Percentiles rank a stretch among this genome's conserved stretches.
These are phyloP conservation scores for Seison nebaliae DNA, from an alignment of 1,140 invertebrate species.

Conservation along the genomic window DNA sequence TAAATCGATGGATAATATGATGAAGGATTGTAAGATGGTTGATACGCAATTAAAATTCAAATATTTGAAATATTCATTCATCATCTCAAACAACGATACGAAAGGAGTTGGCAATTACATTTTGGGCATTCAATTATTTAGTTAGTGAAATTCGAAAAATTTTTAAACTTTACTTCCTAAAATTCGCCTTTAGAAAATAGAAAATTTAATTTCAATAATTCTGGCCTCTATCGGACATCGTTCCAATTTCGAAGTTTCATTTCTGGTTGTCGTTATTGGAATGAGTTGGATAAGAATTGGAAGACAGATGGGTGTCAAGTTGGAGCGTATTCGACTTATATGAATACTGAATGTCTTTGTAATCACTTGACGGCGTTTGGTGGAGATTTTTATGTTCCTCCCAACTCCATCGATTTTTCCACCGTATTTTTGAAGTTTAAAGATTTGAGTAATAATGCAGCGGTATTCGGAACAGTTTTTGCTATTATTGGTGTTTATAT, in stretches of 20 bases:
- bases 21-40: not conserved
- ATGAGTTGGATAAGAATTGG: conserved; percentile 20
- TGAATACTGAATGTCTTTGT: conserved; percentile 29
- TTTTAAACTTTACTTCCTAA: not conserved
- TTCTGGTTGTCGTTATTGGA: conserved; percentile 24
- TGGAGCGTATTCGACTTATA: conserved; percentile 19
- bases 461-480: conserved; percentile 30
- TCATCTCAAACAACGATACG: conserved; percentile 16
- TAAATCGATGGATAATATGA: not conserved
- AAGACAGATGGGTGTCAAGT: conserved; percentile 23
- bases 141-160: conserved; percentile 14
- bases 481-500: conserved; percentile 29
- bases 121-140: conserved; percentile 19
- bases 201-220: conserved; percentile 16
- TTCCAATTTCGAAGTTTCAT: conserved; percentile 18
- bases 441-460: conserved; percentile 22
- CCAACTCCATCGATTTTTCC: conserved; percentile 34
- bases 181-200: not conserved
- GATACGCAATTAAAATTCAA: not conserved
- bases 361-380: conserved; percentile 34
- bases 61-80: conserved; percentile 15
- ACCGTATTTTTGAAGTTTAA: conserved; percentile 31
- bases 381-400: conserved; percentile 31
- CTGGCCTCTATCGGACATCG: conserved; percentile 1
- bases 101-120: conserved; percentile 21